These are phyloP conservation scores for Dynastes hyllus DNA, from an alignment of 2,888 invertebrate genomes.

Conservation along the genomic window DNA sequence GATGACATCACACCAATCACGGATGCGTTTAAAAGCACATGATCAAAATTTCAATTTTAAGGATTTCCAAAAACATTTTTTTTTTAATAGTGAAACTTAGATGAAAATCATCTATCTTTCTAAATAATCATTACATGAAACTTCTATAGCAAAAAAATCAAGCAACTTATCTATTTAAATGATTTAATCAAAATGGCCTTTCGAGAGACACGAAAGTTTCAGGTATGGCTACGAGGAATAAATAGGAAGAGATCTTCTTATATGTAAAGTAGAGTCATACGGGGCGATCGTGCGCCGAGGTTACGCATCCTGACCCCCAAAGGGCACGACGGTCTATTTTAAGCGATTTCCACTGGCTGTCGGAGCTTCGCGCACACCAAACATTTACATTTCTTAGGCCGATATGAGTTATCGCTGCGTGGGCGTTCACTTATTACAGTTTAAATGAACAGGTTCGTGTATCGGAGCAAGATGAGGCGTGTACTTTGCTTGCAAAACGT, in stretches of 20 bases:
- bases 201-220: constrained; percentile 41
- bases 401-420: constrained; percentile 22
- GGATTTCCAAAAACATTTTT: no score
- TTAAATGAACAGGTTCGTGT: constrained; percentile 16
- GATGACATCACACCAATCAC: no score
- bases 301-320: constrained; percentile 57
- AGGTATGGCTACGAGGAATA: constrained; percentile 31
- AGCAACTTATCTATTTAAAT: background rate
- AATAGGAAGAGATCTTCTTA: constrained; percentile 50
- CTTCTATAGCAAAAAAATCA: no score
- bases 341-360: constrained; percentile 46
- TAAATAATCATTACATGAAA: no score
- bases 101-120: no score
- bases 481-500: background rate
- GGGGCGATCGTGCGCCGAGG: constrained; percentile 57
- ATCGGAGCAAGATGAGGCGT: background rate
- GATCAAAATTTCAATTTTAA: no score
- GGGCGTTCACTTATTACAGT: constrained; percentile 28
- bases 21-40: no score
- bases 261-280: constrained; percentile 57
- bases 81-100: no score
- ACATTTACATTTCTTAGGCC: constrained; percentile 46
- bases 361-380: constrained; percentile 20
- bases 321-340: constrained; percentile 46
- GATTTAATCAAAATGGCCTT: constrained; percentile 37